Evolutionary conservation across 1,140 invertebrate species (phyloP).

Genomic region (Pseudomyrmex dendroicus): DNA sequence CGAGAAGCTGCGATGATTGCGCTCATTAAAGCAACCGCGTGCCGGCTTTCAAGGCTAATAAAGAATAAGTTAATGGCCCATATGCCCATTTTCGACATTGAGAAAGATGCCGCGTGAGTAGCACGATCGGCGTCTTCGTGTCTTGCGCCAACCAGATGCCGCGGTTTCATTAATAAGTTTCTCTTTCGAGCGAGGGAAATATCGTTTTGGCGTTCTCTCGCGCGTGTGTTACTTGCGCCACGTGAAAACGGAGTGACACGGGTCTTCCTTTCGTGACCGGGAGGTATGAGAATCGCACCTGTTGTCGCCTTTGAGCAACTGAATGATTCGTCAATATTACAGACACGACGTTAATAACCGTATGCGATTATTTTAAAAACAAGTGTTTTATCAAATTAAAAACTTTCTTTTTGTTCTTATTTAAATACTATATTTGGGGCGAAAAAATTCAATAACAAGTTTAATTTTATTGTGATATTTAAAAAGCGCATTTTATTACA

Average conservation of each 20-base stretch:
- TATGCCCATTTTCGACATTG: conserved; percentile 47
- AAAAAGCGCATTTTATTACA: not conserved
- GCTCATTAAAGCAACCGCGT: conserved; percentile 24
- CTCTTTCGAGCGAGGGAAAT: conserved; percentile 59
- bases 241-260: conserved; percentile 51
- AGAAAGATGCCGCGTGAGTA: conserved; percentile 21
- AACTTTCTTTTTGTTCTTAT: not conserved
- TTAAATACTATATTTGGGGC: no score
- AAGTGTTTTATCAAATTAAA: not conserved
- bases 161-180: conserved; percentile 65
- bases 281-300: conserved; percentile 19
- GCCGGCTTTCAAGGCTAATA: conserved; percentile 40
- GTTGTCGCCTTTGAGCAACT: conserved; percentile 33
- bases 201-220: conserved; percentile 55
- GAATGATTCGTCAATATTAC: not conserved
- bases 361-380: no score
- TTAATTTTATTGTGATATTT: not conserved
- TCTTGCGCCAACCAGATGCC: conserved; percentile 41
- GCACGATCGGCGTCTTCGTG: conserved; percentile 11
- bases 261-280: conserved; percentile 21
- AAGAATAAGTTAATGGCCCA: conserved; percentile 28
- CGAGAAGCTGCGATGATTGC: conserved; percentile 12
- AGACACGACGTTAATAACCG: not conserved
- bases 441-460: no score
- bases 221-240: conserved; percentile 18